phyloP scores from a whole-genome alignment of 2,113 vertebrate genomes.

The Mirounga angustirostris region DNA sequence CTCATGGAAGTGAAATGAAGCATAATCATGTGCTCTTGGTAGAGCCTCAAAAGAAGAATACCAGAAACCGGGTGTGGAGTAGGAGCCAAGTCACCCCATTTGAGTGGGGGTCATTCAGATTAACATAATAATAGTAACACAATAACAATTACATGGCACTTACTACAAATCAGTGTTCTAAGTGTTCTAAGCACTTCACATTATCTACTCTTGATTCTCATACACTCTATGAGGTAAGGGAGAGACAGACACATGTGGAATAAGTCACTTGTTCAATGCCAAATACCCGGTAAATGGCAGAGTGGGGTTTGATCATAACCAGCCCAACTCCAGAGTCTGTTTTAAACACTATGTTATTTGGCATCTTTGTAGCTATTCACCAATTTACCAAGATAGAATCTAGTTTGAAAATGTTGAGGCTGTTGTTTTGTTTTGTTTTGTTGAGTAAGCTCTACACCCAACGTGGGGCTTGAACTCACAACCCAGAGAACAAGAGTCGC shows the following conservation, averaged over 20 bases:
- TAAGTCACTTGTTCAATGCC: not conserved
- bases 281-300: not conserved
- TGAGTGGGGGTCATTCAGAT: not conserved
- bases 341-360: not conserved
- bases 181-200: not conserved
- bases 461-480: not conserved
- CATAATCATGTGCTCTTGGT: not conserved
- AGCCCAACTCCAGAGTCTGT: not conserved
- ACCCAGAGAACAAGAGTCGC: not conserved
- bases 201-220: not conserved
- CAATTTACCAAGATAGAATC: not conserved
- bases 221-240: not conserved
- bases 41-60: not conserved
- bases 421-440: not conserved
- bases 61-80: not conserved
- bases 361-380: not conserved
- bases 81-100: not conserved
- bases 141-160: not conserved
- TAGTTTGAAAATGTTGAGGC: not conserved
- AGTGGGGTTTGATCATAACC: not conserved
- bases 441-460: not conserved
- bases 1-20: not conserved
- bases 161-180: not conserved
- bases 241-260: not conserved
- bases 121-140: not conserved